A percentile compares a stretch with the other conserved stretches of the same genome.
Evolutionary conservation across 2,888 invertebrate genomes (phyloP).

Genomic region (Phania funesta): DNA sequence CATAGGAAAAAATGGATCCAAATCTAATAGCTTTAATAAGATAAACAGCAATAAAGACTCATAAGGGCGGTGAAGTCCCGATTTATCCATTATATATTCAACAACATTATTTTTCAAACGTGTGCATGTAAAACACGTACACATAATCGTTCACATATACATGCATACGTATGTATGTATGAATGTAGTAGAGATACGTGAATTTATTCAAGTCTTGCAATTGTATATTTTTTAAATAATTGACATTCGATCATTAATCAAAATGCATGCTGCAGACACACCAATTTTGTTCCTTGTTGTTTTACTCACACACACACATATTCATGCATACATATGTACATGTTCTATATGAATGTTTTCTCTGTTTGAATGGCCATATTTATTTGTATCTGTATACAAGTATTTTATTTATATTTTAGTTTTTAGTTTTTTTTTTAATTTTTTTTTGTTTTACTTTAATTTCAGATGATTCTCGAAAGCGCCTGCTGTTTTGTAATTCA

Average conservation of each 20-base stretch:
- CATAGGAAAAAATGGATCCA: too few species aligned
- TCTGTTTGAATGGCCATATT: conserved; percentile 29
- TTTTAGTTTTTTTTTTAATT: conserved; percentile 30
- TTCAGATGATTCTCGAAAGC: conserved; percentile 48
- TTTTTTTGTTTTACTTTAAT: conserved; percentile 35
- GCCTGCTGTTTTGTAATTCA: conserved; percentile 66
- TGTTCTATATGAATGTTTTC: neutral
- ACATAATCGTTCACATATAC: neutral
- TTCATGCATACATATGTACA: neutral
- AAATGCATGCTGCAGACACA: conserved; percentile 74
- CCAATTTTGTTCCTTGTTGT: conserved; percentile 66
- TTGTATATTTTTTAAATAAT: conserved; percentile 76
- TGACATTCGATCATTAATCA: conserved; percentile 81
- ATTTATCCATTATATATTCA: conserved; percentile 1
- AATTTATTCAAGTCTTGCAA: conserved; percentile 61
- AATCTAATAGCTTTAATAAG: conserved; percentile 20
- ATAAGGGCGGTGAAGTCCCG: neutral
- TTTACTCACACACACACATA: conserved; percentile 53
- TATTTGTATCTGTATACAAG: conserved; percentile 23
- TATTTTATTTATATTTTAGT: conserved; percentile 53
- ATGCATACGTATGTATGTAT: neutral
- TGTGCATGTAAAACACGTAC: neutral
- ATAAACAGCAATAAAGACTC: too few species aligned
- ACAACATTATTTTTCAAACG: neutral
- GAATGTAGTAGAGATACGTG: conserved; percentile 20